Percentiles rank a stretch among this genome's conserved stretches.
Conservation (phyloP, 2,113 vertebrate genomes). For the Pardalotus punctatus region DNA sequence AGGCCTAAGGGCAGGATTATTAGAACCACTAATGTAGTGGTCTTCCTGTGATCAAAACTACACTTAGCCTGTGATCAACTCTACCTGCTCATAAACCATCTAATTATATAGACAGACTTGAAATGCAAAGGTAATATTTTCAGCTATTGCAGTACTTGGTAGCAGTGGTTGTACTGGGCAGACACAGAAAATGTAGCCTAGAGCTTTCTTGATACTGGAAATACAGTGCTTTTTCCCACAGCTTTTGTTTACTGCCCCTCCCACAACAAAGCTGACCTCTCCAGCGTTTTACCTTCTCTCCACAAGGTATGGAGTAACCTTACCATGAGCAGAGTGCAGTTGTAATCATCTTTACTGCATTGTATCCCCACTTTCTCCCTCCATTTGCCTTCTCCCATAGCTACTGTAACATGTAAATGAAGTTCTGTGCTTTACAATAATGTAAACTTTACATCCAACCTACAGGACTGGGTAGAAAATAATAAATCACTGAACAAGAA, state of each 20-base stretch:
- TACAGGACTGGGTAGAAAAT: not conserved
- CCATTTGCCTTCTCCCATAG: not conserved
- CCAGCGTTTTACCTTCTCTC: not conserved
- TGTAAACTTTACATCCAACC: not conserved
- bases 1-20: not conserved
- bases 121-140: not conserved
- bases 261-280: not conserved
- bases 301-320: not conserved
- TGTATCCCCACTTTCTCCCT: not conserved
- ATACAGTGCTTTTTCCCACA: not conserved
- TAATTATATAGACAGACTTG: not conserved
- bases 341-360: not conserved
- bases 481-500: not conserved
- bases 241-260: not conserved
- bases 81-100: not conserved
- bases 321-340: accelerated
- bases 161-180: not conserved
- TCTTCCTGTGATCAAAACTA: not conserved
- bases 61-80: not conserved
- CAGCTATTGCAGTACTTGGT: not conserved
- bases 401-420: not conserved
- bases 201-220: not conserved
- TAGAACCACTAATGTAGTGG: not conserved
- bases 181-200: not conserved
- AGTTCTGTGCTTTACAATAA: not conserved